Conservation (phyloP, 2,113 vertebrate species). For the Piaya cayana region DNA sequence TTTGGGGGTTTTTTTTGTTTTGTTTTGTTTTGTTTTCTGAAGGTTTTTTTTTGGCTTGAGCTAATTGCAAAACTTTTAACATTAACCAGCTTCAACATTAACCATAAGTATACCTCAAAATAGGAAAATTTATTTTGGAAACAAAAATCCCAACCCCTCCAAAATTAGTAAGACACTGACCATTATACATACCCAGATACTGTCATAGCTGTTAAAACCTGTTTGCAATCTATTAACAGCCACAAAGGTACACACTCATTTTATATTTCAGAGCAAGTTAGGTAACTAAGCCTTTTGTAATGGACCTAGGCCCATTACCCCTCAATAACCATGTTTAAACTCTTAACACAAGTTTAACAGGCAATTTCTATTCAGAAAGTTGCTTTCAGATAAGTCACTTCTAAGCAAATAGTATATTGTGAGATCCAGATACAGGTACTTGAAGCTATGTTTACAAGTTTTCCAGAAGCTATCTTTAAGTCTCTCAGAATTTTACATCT, state of each 20-base stretch:
- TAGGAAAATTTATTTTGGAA: constrained; percentile 17
- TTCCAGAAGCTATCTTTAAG: neutral
- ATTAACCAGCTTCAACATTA: neutral
- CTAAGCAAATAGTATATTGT: neutral
- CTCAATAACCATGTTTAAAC: neutral
- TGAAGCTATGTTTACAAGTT: neutral
- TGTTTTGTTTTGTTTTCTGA: no score
- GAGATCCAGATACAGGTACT: neutral
- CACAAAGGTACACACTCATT: neutral
- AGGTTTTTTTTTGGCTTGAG: neutral
- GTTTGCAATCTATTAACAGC: neutral
- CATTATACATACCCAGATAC: neutral
- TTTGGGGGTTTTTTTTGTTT: no score
- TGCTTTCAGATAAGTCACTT: neutral
- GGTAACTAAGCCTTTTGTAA: neutral
- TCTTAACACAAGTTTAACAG: neutral
- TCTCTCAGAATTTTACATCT: neutral
- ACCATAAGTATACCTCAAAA: neutral
- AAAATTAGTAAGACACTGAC: constrained; percentile 10
- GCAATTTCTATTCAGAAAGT: neutral
- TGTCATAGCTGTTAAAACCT: constrained; percentile 1
- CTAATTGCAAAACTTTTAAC: neutral
- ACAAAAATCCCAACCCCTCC: neutral
- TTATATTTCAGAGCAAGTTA: constrained; percentile 5
- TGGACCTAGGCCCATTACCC: neutral